These are phyloP conservation scores for Pseudocheirus occidentalis DNA, from an alignment of 2,797 vertebrate species.

Conservation along the genomic window DNA sequence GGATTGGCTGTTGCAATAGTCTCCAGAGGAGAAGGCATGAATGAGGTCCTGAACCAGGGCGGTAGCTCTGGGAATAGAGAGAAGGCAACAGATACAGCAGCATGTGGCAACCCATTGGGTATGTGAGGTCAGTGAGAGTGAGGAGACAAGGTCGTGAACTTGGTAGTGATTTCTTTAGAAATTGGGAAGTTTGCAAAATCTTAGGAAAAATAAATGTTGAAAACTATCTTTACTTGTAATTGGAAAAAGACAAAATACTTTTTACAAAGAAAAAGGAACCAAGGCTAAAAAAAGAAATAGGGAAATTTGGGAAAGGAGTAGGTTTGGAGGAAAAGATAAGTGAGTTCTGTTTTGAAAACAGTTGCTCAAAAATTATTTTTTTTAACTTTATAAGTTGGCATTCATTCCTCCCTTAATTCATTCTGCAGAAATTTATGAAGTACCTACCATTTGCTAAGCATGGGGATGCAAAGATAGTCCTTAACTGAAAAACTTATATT, in stretches of 20 bases:
- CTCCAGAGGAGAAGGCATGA: neutral
- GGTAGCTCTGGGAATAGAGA: neutral
- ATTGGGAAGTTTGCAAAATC: neutral
- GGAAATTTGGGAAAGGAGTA: neutral
- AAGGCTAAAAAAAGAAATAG: neutral
- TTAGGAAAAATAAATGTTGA: too few species aligned
- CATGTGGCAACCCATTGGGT: neutral
- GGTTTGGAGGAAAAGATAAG: neutral
- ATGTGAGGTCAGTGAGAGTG: neutral
- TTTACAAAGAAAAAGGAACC: neutral
- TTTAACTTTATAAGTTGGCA: neutral
- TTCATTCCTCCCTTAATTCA: neutral
- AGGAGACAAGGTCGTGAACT: neutral
- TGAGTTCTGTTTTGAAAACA: neutral
- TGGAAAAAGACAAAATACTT: neutral
- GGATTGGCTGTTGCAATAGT: neutral
- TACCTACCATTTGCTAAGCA: neutral
- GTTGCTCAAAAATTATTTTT: neutral
- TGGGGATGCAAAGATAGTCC: neutral
- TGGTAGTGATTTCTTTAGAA: neutral
- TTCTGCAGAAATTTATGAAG: neutral
- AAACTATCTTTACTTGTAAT: too few species aligned
- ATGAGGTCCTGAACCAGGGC: neutral
- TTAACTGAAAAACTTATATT: neutral
- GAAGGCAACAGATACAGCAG: neutral